Base-by-base conservation (phyloP, 2,113 vertebrate species). In the Microtus pennsylvanicus region DNA sequence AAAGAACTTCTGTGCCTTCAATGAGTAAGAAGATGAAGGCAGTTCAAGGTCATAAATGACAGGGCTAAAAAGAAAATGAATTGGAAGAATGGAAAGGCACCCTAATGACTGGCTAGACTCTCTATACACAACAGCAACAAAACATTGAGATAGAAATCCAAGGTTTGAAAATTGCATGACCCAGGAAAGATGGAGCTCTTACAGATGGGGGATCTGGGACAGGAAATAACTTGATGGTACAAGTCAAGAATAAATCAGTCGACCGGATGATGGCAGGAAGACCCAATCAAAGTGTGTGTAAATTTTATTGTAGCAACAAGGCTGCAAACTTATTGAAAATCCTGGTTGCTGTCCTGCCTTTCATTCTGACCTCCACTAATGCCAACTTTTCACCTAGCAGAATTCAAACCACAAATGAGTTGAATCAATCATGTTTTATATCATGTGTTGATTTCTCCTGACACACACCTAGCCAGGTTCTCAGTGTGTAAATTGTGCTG, bases 391-490 rank as follows among this genome's bases (percentile, higher is more conserved):
- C 94, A 75, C 47, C 91, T 33, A 89, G 38, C 38, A 89, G 33
- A 90, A 93, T 89, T 95, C 65, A 95, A 93, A 92, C 74, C 61
- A 95, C 86, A 22, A 47, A 76, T 74, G 26, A 93, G 77, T 70
- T 86, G 42, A 96, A 85, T 78, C 94, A 58, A 89, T 94, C 52
- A 61, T 96, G 72, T 89, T 93, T 97, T 97, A 93, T 75, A 70
- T 89, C 86, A 75, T 86, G 67, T n/a, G 26, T n/a, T 89, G 47
- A 67, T 97, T 97, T 97, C 90, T 87, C n/a, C 90, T 86, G 72
- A 94, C 63, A 70, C 21, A 42, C 6, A 65, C 92, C 89, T 85
- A 95, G 94, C 92, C 97, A 97, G 96, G 92, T 65, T 95, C 94
- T 94, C 72, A 26, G 92, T 78, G 95, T 95, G 78, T 81, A 94